Percentiles rank a stretch among this genome's conserved stretches.
These are phyloP conservation scores for Enteromius afrohamiltoni DNA, from an alignment of 2,797 vertebrate species.

Conservation along the genomic window DNA sequence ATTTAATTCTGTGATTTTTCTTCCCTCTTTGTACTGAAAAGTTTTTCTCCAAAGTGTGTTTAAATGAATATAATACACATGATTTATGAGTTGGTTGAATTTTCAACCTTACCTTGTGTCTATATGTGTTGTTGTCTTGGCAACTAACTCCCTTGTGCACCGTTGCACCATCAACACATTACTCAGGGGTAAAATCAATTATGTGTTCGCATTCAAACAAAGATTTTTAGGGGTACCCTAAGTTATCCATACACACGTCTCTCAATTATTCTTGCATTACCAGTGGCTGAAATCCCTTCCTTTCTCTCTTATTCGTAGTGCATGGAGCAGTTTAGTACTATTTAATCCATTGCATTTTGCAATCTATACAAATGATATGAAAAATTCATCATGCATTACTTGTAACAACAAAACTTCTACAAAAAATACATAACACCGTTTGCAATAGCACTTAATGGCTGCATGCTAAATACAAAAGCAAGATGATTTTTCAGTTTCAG, in stretches of 20 bases:
- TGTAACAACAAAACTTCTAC: neutral
- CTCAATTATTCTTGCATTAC: neutral
- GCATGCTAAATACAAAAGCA: neutral
- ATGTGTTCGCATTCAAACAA: slow-evolving; percentile 2
- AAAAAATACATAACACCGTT: neutral
- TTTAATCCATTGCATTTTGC: neutral
- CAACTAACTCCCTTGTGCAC: slow-evolving; percentile 51
- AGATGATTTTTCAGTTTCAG: neutral
- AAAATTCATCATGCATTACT: neutral
- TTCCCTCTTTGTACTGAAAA: neutral
- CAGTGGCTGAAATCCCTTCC: neutral
- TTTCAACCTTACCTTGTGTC: slow-evolving; percentile 49
- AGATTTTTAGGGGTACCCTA: neutral
- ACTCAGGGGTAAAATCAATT: slow-evolving; percentile 22
- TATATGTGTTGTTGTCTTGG: slow-evolving; percentile 59
- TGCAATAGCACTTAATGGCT: neutral
- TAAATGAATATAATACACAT: slow-evolving; percentile 21
- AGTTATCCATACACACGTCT: neutral
- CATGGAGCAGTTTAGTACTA: neutral
- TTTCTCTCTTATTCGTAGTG: neutral
- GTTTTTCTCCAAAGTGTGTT: slow-evolving; percentile 17
- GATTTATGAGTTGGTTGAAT: slow-evolving; percentile 32
- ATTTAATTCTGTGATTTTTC: neutral
- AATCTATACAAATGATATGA: neutral
- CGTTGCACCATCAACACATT: slow-evolving; percentile 30